Base-by-base conservation (phyloP, 2,888 invertebrate species). In the Creontiades dilutus region DNA sequence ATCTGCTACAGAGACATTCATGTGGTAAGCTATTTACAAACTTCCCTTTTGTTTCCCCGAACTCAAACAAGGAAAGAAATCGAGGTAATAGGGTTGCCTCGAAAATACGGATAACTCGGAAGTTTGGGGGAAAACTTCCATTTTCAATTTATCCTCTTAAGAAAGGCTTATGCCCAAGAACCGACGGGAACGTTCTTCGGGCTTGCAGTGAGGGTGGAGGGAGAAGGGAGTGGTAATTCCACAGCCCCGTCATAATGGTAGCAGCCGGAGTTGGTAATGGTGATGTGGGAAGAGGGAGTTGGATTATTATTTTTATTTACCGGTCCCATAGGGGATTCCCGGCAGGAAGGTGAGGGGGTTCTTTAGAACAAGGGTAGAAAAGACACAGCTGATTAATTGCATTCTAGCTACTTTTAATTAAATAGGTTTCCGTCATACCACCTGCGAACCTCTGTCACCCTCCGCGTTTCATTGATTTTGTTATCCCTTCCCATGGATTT, bases 131-230 rank as follows among this genome's bases (percentile, higher is more conserved):
- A 47, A 47, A 61, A 75, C 75, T 86, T 68, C 48, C 86, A 86
- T 86, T 86, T 86, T 86, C 86, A 86, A 86, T 86, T 86, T 86
- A 86, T 86, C 86, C 86, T 86, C 86, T 86, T 86, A 86, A 76
- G 76, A 68, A 86, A 86, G 68, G 61, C 86, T 68, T 75, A 75
- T 19, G 75, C 27, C 61, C 57, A 23, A 27, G 76, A 48, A 75
- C 23, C 9, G 75, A 47, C 48, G 14, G 57, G 37, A 37, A 37
- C 7, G 37, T 37, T 37, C 37, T 7, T 37, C 7, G 37, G 37
- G 37, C 37, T 37, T n/a, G 57, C 52, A 7, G 52, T 16, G 52
- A 9, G 1, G 75, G 28, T 37, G 37, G 27, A 76, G 0, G 14
- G 28, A 28, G 13, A 28, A 57, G 14, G 23, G 28, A 19, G 68